Percentiles rank a stretch among this genome's conserved stretches.
phyloP scores from a whole-genome alignment of 2,888 invertebrate genomes.

The Lasioglossum villosulum region DNA sequence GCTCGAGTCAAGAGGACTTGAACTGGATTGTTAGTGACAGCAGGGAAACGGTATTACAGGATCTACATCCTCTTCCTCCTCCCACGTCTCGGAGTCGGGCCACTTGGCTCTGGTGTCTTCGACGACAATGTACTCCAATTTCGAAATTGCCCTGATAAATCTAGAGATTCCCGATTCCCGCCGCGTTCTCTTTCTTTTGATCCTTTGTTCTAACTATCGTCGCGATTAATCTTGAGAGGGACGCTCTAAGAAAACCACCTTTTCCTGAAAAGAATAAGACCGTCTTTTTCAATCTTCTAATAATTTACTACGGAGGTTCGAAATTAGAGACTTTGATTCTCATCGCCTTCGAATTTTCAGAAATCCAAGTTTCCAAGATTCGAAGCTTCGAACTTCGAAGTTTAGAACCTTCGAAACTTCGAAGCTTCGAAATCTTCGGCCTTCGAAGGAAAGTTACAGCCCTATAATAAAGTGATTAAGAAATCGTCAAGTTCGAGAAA shows the following conservation, averaged over 20 bases:
- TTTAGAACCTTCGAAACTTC: too few relatives aligned
- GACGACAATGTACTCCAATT: constrained; percentile 2
- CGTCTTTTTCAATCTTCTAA: too few relatives aligned
- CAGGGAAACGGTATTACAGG: constrained; percentile 43
- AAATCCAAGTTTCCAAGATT: too few relatives aligned
- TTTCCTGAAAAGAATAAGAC: neutral
- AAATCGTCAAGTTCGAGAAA: neutral
- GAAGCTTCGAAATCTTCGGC: too few relatives aligned
- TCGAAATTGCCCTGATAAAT: neutral
- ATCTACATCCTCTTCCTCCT: constrained; percentile 41
- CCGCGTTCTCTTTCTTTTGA: neutral
- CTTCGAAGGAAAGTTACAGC: too few relatives aligned
- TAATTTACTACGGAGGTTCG: too few relatives aligned
- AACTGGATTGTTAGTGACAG: constrained; percentile 53
- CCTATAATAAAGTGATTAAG: too few relatives aligned
- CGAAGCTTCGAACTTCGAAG: too few relatives aligned
- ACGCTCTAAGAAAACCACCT: neutral
- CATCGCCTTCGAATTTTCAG: too few relatives aligned
- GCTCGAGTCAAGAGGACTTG: constrained; percentile 51
- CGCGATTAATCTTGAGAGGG: neutral
- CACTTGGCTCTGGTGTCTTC: neutral
- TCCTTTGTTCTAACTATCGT: neutral
- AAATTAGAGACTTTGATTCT: too few relatives aligned
- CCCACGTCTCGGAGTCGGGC: neutral
- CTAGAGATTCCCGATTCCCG: neutral